Conservation (phyloP, 2,888 invertebrate genomes). For the Phengaris arion region DNA sequence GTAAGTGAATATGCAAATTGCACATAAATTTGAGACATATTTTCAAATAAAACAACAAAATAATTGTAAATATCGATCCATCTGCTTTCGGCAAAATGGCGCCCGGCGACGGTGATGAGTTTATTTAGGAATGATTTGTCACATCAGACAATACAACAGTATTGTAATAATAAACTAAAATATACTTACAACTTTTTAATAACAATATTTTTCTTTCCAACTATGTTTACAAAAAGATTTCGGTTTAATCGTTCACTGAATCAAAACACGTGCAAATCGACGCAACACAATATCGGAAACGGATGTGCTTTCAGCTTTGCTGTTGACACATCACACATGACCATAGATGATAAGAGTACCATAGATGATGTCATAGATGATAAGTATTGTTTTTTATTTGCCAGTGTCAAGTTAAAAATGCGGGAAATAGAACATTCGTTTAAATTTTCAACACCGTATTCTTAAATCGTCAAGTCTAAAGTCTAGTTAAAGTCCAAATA, state of each 20-base stretch:
- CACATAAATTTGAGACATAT: neutral
- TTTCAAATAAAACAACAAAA: neutral
- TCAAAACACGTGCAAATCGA: constrained; percentile 11
- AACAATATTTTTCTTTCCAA: neutral
- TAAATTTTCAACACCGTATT: too few relatives aligned
- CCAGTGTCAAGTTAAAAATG: too few relatives aligned
- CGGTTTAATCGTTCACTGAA: neutral
- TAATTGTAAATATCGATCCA: constrained; percentile 7
- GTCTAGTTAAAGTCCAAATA: too few relatives aligned
- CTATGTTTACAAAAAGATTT: neutral
- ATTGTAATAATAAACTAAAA: neutral
- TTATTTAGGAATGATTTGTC: neutral
- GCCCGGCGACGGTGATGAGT: neutral
- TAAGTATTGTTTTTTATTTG: too few relatives aligned
- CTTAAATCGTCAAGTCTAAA: too few relatives aligned
- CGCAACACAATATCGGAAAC: constrained; percentile 8
- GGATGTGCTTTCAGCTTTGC: neutral
- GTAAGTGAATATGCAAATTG: too few relatives aligned
- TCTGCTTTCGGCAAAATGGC: constrained; percentile 1
- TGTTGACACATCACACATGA: neutral
- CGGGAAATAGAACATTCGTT: too few relatives aligned
- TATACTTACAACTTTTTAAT: constrained; percentile 1
- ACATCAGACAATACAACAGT: neutral
- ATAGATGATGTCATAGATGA: too few relatives aligned
- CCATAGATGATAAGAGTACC: neutral